Base-by-base conservation (phyloP, 2,113 vertebrate species). In the Chaetodon trifascialis region DNA sequence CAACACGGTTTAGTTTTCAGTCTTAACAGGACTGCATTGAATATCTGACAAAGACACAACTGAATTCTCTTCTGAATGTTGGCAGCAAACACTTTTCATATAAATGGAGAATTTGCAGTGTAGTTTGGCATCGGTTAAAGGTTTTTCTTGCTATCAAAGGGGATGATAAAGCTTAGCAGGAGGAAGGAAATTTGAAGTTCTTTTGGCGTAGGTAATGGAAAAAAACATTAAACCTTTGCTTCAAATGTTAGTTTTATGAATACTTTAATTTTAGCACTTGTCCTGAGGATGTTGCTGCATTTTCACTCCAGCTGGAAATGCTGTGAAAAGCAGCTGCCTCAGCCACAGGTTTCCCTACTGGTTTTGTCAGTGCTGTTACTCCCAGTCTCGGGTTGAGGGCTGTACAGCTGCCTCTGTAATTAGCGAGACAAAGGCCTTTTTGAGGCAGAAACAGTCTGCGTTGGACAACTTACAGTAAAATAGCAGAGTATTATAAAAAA, bases 391-490 rank as follows among this genome's bases (percentile, higher is more conserved):
- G 88, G 90, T 88, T 80, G 73, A 87, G 90, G 78, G 73, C 86
- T 85, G 76, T 82, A 88, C 91, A 92, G 82, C 92, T 93, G 90
- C 84, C 88, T 91, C 86, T 92, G 89, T 92, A 94, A 94, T 93
- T 93, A 91, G 69, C 10, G 44, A 89, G 83, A 93, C 93, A 92
- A 94, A 94, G 79, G 76, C 79, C 82, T 83, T 87, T 89, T 93
- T 91, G 70, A 93, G 89, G 71, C 75, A 80, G 85, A 79, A 79
- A 64, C 42, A 54, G 76, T 58, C 80, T 30, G 46, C 15, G 12
- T 70, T 89, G 78, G 51, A 84, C 42, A 91, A 83, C 42, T 51
- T 73, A 65, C 71, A 77, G 81, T 63, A 17, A 85, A 92, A 88
- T 40, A 68, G 74, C 68, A 67, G 59, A 75, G 64, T 36, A 30